Conservation (phyloP, 2,888 invertebrate genomes). For the Habrosyne pyritoides region DNA sequence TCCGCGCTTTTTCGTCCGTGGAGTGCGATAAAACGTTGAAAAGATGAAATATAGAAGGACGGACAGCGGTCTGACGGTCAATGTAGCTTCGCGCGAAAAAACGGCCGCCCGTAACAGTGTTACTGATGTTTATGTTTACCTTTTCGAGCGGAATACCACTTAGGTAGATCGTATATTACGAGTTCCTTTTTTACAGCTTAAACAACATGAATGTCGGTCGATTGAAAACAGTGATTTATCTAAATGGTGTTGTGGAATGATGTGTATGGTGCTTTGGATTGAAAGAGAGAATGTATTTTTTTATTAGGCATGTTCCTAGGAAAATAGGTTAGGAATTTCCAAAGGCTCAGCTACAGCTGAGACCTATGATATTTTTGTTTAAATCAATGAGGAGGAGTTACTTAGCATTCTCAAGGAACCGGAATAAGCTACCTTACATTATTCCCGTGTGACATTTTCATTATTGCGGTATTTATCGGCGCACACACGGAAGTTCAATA, state of each 20-base stretch:
- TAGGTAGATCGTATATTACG: constrained; percentile 23
- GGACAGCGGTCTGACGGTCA: constrained; percentile 52
- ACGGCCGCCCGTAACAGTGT: constrained; percentile 29
- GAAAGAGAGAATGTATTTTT: too few species aligned
- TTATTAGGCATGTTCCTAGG: too few species aligned
- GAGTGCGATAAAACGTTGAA: constrained; percentile 70
- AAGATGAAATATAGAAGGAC: constrained; percentile 68
- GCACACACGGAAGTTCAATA: constrained; percentile 39
- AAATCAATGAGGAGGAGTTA: too few species aligned
- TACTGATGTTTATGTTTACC: constrained; percentile 42
- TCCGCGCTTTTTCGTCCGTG: constrained; percentile 59
- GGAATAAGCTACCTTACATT: not conserved
- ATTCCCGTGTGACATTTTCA: not conserved
- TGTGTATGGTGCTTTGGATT: too few species aligned
- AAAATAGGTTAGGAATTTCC: not conserved
- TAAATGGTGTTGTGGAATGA: too few species aligned
- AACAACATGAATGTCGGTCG: constrained; percentile 12
- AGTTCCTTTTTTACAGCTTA: not conserved
- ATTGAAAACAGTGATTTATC: not conserved
- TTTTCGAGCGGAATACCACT: constrained; percentile 26
- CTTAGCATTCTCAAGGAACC: too few species aligned
- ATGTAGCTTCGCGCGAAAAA: constrained; percentile 50
- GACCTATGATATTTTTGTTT: too few species aligned
- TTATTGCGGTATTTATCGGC: constrained; percentile 21
- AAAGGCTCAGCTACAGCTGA: too few species aligned